These are phyloP conservation scores for Orientallactaga bullata DNA, from an alignment of 2,113 vertebrate species.

Conservation along the genomic window DNA sequence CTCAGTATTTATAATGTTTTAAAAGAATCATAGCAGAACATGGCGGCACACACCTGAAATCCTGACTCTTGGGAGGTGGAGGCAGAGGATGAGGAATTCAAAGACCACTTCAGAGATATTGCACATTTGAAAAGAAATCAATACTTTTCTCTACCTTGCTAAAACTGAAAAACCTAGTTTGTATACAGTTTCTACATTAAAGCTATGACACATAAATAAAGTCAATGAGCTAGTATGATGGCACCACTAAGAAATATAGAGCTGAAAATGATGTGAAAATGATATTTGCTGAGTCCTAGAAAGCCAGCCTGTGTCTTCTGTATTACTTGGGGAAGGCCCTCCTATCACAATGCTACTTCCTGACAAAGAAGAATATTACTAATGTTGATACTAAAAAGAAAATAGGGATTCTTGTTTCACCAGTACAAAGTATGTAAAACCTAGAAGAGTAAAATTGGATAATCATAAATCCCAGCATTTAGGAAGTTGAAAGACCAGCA, in stretches of 20 bases:
- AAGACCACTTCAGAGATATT: no score
- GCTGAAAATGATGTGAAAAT: background rate
- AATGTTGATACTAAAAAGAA: background rate
- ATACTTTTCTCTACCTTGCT: background rate
- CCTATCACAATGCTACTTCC: background rate
- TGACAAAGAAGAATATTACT: background rate
- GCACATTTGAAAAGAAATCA: no score
- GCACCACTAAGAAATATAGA: background rate
- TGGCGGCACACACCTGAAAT: no score
- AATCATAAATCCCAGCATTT: no score
- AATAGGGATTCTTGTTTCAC: background rate
- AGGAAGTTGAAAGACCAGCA: no score
- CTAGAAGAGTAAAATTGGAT: no score
- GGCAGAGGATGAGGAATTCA: no score
- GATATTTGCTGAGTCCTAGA: background rate
- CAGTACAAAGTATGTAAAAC: background rate
- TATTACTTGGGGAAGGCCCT: background rate
- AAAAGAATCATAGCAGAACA: background rate
- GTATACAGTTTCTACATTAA: background rate
- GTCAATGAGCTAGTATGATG: background rate
- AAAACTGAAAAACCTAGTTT: conserved; percentile 5
- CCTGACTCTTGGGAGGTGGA: no score
- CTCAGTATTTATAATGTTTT: background rate
- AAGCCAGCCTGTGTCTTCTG: background rate
- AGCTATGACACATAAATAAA: background rate